Evolutionary conservation across 2,888 invertebrate genomes (phyloP), one percentile per base, ranked within the genome.

Genomic region (Gibbula magus): DNA sequence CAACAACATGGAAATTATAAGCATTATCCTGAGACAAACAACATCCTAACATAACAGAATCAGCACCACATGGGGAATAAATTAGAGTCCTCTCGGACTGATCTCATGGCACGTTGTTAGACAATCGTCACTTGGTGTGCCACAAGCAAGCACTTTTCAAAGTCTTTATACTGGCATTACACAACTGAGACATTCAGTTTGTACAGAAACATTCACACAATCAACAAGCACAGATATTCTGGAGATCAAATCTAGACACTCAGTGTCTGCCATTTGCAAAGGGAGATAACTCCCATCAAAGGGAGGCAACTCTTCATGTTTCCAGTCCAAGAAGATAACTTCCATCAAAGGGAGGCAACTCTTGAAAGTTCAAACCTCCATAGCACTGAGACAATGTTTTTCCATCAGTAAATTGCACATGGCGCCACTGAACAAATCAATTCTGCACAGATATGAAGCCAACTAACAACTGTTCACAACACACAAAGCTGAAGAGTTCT

Each of bases 11-110:
- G 61, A 61, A 61, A 25, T 25, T 8, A 61, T 61, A 61, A 61
- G 61, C 61, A 61, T 3, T 25, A 61, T 61, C 61, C 61, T 61
- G 61, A 61, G 61, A 61, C 61, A 61, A 61, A 25, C 61, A 16
- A 61, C 25, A 61, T 13, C 29, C 61, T 29, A 61, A 29, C 29
- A 61, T 45, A 45, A 45, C 45, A 45, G 45, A 45, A 45, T 61
- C 61, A 61, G 61, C 61, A 61, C 61, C 61, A 61, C 61, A 16
- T 29, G 61, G 61, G 29, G 29, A 61, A 61, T 61, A 61, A 61
- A 61, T 61, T 61, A 61, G 61, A 61, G 61, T 61, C 61, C 61
- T 2, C 25, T 8, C 61, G 29, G 61, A 61, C 61, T 61, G 25
- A 29, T 13, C 61, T 29, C 13, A 61, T 61, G 61, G 61, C 29